Evolutionary conservation across 2,888 invertebrate species (phyloP).

Genomic region (Protodeltote pygarga): DNA sequence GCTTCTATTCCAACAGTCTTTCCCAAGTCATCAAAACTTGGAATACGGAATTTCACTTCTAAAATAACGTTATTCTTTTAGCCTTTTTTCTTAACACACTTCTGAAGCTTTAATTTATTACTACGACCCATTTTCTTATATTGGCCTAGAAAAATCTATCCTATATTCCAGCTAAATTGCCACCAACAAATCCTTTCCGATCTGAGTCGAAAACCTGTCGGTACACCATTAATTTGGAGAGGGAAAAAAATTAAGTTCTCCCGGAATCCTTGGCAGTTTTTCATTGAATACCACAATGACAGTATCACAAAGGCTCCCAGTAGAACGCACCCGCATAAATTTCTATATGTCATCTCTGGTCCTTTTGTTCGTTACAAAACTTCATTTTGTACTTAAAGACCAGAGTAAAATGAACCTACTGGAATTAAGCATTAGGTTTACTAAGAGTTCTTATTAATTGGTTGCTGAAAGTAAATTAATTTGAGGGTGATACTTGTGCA

Average conservation of each 20-base stretch:
- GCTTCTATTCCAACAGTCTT: no score
- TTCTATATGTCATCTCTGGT: conserved; percentile 66
- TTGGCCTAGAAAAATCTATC: neutral
- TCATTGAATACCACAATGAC: conserved; percentile 61
- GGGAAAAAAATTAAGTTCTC: conserved; percentile 17
- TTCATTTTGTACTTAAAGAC: conserved; percentile 59
- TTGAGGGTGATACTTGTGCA: conserved; percentile 32
- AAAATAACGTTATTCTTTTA: no score
- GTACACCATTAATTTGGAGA: conserved; percentile 11
- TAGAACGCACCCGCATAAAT: conserved; percentile 64
- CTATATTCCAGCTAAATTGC: neutral
- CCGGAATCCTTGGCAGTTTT: conserved; percentile 46
- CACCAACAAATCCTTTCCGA: neutral
- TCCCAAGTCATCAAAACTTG: no score
- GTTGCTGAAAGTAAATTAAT: conserved; percentile 38
- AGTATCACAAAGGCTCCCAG: conserved; percentile 60
- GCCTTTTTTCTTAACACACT: no score
- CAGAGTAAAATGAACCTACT: conserved; percentile 32
- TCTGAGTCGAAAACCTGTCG: neutral
- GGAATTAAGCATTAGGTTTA: conserved; percentile 5
- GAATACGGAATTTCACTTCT: no score
- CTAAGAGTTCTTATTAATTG: conserved; percentile 21
- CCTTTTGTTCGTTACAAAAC: conserved; percentile 65
- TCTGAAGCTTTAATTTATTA: no score
- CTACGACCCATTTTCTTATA: no score